Conservation (phyloP, 2,113 vertebrate species). For the Ptilonorhynchus violaceus region DNA sequence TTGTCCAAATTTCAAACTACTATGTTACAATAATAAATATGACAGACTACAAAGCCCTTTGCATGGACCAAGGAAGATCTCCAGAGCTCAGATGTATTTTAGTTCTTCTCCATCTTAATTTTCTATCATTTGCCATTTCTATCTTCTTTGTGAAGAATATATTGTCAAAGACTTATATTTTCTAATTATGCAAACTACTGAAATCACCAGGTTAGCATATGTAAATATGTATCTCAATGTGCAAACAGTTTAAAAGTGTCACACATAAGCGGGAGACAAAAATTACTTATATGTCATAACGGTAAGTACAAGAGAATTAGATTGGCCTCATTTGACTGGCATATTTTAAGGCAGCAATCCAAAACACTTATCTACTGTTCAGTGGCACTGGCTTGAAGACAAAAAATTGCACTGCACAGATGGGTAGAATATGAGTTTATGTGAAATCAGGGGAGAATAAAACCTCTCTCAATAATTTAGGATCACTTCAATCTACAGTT, state of each 20-base stretch:
- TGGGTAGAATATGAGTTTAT: background rate
- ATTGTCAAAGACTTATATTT: background rate
- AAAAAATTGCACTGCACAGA: background rate
- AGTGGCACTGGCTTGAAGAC: background rate
- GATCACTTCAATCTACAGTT: background rate
- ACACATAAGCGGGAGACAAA: background rate
- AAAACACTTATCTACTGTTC: background rate
- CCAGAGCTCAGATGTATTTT: background rate
- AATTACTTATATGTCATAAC: background rate
- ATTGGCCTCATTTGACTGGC: background rate
- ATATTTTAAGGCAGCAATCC: background rate
- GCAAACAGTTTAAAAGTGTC: background rate
- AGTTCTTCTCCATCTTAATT: background rate
- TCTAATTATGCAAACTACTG: background rate
- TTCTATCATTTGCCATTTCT: background rate
- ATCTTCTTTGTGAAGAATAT: background rate
- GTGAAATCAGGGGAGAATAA: conserved; percentile 14
- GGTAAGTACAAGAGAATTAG: background rate
- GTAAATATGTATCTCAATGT: background rate
- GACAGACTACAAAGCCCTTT: background rate
- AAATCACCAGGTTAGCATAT: background rate
- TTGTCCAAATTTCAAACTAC: background rate
- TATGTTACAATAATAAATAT: background rate
- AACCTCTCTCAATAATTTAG: conserved; percentile 27
- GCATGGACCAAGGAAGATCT: background rate